Conservation (phyloP, 2,113 vertebrate species). For the Jacana jacana region DNA sequence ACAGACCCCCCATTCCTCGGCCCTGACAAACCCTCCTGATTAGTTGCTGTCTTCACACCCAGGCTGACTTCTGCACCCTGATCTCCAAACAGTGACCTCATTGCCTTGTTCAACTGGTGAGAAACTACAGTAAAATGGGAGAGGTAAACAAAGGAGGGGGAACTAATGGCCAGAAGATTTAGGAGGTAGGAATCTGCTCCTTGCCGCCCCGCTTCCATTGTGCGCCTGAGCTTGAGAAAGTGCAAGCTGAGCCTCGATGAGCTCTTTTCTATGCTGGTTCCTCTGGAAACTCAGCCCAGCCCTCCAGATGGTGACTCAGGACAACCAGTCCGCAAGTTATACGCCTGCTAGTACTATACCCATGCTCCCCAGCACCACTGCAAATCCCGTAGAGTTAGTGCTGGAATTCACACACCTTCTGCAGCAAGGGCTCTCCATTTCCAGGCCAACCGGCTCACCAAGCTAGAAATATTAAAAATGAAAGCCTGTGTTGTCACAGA, state of each 20-base stretch:
- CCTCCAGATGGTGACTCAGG: constrained; percentile 24
- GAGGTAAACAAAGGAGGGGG: constrained; percentile 26
- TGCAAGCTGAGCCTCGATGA: not conserved
- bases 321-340: not conserved
- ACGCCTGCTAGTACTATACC: not conserved
- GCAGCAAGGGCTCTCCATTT: not conserved
- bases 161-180: constrained; percentile 37
- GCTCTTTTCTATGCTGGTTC: constrained; percentile 34
- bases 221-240: constrained; percentile 40
- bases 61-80: constrained; percentile 36
- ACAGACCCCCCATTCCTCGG: not conserved
- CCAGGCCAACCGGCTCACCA: not conserved
- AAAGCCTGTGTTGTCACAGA: not conserved
- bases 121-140: constrained; percentile 53
- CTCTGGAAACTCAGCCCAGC: constrained; percentile 58
- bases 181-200: constrained; percentile 33
- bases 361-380: not conserved
- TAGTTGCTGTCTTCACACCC: constrained; percentile 4
- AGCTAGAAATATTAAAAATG: not conserved
- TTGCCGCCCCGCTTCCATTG: not conserved
- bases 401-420: not conserved
- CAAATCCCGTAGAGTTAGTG: not conserved
- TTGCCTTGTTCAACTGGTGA: constrained; percentile 42
- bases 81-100: constrained; percentile 60
- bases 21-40: not conserved